Conservation (phyloP, 53 echinoderm and acorn worm genomes). For the Actinopyga echinites region DNA sequence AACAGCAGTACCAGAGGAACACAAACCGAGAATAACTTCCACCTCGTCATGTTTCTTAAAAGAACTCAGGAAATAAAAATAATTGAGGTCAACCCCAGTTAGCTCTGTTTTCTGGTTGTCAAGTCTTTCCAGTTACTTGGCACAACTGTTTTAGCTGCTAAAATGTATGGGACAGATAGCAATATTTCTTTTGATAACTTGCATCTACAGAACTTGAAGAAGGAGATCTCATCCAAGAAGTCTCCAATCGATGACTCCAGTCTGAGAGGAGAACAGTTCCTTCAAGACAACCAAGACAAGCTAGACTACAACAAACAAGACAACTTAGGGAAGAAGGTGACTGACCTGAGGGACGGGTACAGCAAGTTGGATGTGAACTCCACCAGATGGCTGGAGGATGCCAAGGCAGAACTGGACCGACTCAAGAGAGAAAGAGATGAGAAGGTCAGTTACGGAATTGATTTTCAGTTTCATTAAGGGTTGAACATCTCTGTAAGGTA, state of each 20-base stretch:
- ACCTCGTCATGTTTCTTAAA: too few species aligned
- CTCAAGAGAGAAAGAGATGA: constrained; percentile 79
- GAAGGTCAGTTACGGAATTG: constrained; percentile 51
- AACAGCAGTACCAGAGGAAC: too few species aligned
- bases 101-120: too few species aligned
- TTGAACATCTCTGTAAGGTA: too few species aligned
- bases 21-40: too few species aligned
- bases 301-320: constrained; percentile 78
- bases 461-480: background rate
- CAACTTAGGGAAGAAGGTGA: constrained; percentile 62
- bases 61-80: too few species aligned
- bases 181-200: background rate
- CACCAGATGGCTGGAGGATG: constrained; percentile 65
- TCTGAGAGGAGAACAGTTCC: constrained; percentile 86
- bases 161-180: too few species aligned
- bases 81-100: too few species aligned
- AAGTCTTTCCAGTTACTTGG: too few species aligned
- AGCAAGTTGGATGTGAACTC: constrained; percentile 66
- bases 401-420: constrained; percentile 68
- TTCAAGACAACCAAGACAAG: constrained; percentile 82
- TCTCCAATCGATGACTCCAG: constrained; percentile 81
- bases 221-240: constrained; percentile 75
- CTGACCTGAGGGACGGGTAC: constrained; percentile 69
- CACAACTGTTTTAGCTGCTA: too few species aligned
- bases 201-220: constrained; percentile 57